Conservation (phyloP, 2,113 vertebrate genomes). For the Cynocephalus volans region DNA sequence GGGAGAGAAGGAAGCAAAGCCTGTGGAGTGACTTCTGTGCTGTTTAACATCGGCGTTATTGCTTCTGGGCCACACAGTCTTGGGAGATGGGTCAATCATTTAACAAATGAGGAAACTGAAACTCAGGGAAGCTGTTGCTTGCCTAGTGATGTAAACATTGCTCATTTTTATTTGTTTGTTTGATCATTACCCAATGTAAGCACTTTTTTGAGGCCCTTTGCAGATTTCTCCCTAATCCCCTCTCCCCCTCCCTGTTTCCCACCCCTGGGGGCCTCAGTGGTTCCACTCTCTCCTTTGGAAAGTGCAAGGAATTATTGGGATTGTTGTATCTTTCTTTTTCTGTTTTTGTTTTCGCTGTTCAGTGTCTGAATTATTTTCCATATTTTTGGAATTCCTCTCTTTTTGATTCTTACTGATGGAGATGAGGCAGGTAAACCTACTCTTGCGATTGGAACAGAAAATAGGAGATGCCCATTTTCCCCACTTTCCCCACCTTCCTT, state of each 20-base stretch:
- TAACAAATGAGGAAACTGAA: not conserved
- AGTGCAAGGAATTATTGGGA: no score
- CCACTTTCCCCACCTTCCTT: not conserved
- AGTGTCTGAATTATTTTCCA: constrained; percentile 12
- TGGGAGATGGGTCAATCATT: not conserved
- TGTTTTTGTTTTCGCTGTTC: not conserved
- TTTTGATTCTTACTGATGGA: not conserved
- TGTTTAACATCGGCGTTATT: not conserved
- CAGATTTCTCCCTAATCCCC: no score
- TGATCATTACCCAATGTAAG: no score
- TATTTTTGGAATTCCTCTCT: not conserved
- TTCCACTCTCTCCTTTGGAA: no score
- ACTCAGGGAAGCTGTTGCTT: not conserved
- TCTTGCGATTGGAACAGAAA: not conserved
- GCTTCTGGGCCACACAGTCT: not conserved
- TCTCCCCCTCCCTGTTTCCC: no score
- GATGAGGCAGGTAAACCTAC: not conserved
- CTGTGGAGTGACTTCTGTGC: not conserved
- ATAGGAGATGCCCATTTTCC: not conserved
- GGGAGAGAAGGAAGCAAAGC: not conserved
- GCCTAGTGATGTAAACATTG: not conserved
- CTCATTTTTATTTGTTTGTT: not conserved
- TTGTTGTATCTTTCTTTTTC: no score
- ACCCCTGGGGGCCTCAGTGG: no score
- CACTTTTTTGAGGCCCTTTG: no score